Base-by-base conservation (phyloP, 2,797 vertebrate species). In the Ceryle rudis region DNA sequence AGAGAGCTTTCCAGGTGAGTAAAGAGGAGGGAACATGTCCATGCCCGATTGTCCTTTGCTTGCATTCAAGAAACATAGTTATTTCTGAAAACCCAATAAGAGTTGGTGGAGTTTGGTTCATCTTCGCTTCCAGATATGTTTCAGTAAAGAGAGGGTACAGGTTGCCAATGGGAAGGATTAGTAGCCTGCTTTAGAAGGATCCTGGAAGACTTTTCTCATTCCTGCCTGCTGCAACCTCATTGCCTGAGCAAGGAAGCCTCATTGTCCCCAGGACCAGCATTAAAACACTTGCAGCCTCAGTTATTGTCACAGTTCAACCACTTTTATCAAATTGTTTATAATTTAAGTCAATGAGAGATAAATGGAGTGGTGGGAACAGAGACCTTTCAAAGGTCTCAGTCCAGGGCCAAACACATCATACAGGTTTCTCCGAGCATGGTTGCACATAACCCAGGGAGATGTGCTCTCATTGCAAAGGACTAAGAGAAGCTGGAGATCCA, bases 111-210 rank as follows among this genome's bases (percentile, higher is more conserved):
- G 1, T 66, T 82, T 55, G 25, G 13, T 16, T 16, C 17, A 5
- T 13, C 8, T 57, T 60, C 33, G 6, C 7, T 61, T 41, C 25
- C 14, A 1, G 6, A 0, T n/a, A 11, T 8, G 1, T 22, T 13
- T 57, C 31, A 35, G 10, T 21, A 26, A 54, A 54, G 2, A 4
- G 9, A 6, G 3, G 4, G 4, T 20, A 35, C 14, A 31, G 11
- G 15, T 15, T 52, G 51, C 26, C 26, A 14, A 17, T 52, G 26
- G 37, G 39, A 49, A 65, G 21, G 22, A n/a, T 65, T 28, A 70
- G 35, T 6, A 44, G 10, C 17, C 35, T 29, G 3, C 23, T 42
- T 17, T 23, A 1, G 16, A 35, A 37, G 10, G n/a, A 15, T 31
- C 6, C 5, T 61, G 31, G 12, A 61, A 65, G 12, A 17, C 0